Evolutionary conservation across 2,113 vertebrate species (phyloP), one percentile per base, ranked within the genome.

Genomic region (Colinus virginianus): DNA sequence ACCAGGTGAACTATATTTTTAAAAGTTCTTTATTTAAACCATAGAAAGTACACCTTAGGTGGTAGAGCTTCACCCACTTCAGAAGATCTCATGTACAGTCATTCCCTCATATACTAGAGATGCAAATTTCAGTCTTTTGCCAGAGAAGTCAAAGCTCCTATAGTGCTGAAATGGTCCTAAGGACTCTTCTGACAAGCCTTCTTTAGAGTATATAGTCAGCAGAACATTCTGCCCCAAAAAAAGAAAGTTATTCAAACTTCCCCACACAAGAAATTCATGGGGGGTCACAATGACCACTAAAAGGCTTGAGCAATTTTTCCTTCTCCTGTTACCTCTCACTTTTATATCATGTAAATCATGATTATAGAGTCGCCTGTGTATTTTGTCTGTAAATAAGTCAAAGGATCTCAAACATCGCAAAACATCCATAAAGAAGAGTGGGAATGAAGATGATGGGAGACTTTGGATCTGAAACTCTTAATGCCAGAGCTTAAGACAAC

Each of bases 321-420:
- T 93, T 83, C n/a, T 74, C 75, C 49, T 74, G 32, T 78, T 84
- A 30, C 46, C 15, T 67, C 71, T 74, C 34, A 62, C 72, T 46
- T 74, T 9, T 62, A 2, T 42, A 67, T 58, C 28, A 51, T 11
- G 10, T 20, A 62, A 78, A n/a, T 59, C 16, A 42, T 40, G 78
- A 84, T 13, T 13, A 69, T 1, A n/a, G 63, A 79, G 38, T 48
- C 70, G 63, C 30, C 53, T 78, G 15, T 45, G 48, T 79, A 70
- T 13, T 83, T 75, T 85, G 13, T 70, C 89, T 87, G 46, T 32
- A 67, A 88, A 85, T 79, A 94, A 78, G 92, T 74, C 23, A 59
- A 85, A 78, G 79, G 34, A 22, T 70, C 61, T 91, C 45, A 86
- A 63, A 56, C 5, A 3, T 48, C 84, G 62, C 48, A 79, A 58